Base-by-base conservation (phyloP, 2,113 vertebrate genomes). In the Mystacornis crossleyi region DNA sequence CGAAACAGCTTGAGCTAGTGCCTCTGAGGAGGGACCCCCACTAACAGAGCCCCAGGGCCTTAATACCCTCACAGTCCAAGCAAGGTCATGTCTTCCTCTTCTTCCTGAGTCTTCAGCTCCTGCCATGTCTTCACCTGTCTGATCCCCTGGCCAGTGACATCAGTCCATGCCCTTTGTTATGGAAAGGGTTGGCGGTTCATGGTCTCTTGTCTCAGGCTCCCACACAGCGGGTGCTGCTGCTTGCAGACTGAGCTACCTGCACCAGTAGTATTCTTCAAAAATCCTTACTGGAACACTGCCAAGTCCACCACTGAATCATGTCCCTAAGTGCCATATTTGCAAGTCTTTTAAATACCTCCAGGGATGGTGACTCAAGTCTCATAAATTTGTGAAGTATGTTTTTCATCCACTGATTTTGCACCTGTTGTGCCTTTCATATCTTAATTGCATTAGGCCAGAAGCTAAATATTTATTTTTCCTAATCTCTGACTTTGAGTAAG, bases 1-100 rank as follows among this genome's bases (percentile, higher is more conserved):
- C 53, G 14, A 60, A 78, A n/a, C 15, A n/a, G 2, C 29, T 47
- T 0, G 0, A 70, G 10, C 23, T 79, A 47, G 12, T 10, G 51
- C 8, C 54, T 47, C 23, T 2, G 10, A 61, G 18, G 23, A 70
- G n/a, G 2, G 12, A 38, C 4, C 5, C 5, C 2, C 4, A 38
- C 4, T 8, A 61, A 53, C 45, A 10, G n/a, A 45, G 25, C 3
- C 8, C 12, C 18, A 4, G 6, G 19, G 16, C 8, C 54, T 54
- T 79, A 47, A 8, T 31, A 7, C 8, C 34, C 24, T 47, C n/a
- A n/a, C 16, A 62, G 24, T 40, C 16, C 18, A 34, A 62, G 10
- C 19, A 29, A 34, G 24, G 6, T 40, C 16, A 40, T 18, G 24
- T 31, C 13, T 31, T 48, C 10, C 29, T 40, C 16, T 20, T 78